These are phyloP conservation scores for Drosophila obscura DNA, from an alignment of 1,140 invertebrate species.

Conservation along the genomic window DNA sequence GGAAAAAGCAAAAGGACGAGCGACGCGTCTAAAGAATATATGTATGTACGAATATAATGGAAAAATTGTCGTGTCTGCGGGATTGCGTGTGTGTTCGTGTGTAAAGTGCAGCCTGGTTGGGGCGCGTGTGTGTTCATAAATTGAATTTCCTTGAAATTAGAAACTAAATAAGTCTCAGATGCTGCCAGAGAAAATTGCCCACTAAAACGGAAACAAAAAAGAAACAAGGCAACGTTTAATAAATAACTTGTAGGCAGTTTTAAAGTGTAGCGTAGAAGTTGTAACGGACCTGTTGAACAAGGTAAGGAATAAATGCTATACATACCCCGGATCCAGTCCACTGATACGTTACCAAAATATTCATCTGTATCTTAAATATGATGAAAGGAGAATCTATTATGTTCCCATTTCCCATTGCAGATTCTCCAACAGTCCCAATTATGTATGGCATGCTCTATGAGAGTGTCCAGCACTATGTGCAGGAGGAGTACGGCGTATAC, in stretches of 20 bases:
- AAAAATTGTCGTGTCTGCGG: conserved; percentile 12
- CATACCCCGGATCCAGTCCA: neutral
- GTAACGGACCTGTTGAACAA: conserved; percentile 18
- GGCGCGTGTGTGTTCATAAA: conserved; percentile 14
- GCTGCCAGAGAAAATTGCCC: neutral
- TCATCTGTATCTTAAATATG: neutral
- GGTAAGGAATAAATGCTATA: neutral
- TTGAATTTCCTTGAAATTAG: conserved; percentile 36
- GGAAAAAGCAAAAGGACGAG: too few species aligned
- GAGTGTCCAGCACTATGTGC: conserved; percentile 91
- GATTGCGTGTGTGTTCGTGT: conserved; percentile 20
- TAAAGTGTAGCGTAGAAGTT: neutral
- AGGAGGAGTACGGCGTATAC: conserved; percentile 92
- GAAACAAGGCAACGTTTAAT: neutral
- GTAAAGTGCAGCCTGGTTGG: conserved; percentile 13
- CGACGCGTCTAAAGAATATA: conserved; percentile 6
- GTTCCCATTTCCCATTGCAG: neutral
- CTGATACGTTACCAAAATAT: neutral
- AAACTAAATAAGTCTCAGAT: conserved; percentile 37
- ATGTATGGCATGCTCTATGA: conserved; percentile 95
- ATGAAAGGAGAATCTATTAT: too few species aligned
- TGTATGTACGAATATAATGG: conserved; percentile 8
- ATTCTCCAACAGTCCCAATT: neutral
- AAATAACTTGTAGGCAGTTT: neutral
- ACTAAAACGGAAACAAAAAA: conserved; percentile 8